These are phyloP conservation scores for Pterois miles DNA, from an alignment of 2,797 vertebrate species.

Conservation along the genomic window DNA sequence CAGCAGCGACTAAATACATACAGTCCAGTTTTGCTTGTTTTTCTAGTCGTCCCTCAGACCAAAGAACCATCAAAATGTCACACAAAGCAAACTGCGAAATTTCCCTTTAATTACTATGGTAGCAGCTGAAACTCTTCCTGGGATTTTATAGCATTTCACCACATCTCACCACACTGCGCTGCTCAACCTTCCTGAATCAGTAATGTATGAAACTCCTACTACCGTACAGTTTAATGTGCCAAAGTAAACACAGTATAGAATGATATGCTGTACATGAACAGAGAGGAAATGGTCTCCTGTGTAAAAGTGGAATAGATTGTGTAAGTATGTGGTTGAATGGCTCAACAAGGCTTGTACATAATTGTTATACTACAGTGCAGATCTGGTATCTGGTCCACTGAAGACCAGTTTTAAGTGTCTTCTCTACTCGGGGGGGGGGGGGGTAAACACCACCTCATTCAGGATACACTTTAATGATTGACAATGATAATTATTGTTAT, in stretches of 20 bases:
- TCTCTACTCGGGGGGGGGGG: conserved; percentile 68
- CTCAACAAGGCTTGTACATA: conserved; percentile 76
- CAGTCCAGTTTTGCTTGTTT: conserved; percentile 58
- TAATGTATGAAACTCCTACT: conserved; percentile 30
- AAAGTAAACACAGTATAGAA: conserved; percentile 65
- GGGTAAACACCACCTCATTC: conserved; percentile 64
- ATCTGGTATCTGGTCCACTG: conserved; percentile 76
- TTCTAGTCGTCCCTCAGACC: conserved; percentile 71
- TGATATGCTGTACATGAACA: conserved; percentile 44
- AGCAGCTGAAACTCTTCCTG: conserved; percentile 30
- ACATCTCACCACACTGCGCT: conserved; percentile 11
- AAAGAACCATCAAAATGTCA: conserved; percentile 44
- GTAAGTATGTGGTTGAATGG: conserved; percentile 63
- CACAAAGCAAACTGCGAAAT: conserved; percentile 37
- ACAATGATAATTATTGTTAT: conserved; percentile 70
- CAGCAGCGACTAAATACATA: background rate
- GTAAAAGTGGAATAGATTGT: conserved; percentile 54
- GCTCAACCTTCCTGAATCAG: conserved; percentile 28
- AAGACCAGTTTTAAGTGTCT: conserved; percentile 76
- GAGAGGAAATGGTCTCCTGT: conserved; percentile 48
- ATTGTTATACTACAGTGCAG: conserved; percentile 69
- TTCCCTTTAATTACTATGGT: conserved; percentile 65
- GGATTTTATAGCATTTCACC: conserved; percentile 42
- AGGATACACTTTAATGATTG: conserved; percentile 66
- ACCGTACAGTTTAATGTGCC: conserved; percentile 69